A percentile compares a stretch with the other conserved stretches of the same genome.
These are phyloP conservation scores for Chanos chanos DNA, from an alignment of 2,797 vertebrate species.

Conservation along the genomic window DNA sequence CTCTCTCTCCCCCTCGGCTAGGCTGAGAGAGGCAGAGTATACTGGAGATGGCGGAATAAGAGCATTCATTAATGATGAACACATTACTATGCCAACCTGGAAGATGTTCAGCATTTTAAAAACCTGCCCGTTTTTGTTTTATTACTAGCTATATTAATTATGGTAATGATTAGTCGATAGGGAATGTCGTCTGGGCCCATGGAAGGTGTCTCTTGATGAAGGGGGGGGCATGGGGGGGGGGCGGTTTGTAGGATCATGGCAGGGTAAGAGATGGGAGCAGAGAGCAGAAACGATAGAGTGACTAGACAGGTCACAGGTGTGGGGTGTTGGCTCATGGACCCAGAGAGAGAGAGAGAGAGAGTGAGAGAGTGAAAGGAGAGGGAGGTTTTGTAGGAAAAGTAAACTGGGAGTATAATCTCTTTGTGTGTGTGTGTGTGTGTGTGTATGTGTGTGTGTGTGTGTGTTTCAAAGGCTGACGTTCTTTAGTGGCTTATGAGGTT, in stretches of 20 bases:
- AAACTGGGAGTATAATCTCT: no score
- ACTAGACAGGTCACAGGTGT: slow-evolving; percentile 54
- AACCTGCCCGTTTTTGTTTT: slow-evolving; percentile 39
- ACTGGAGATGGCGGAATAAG: slow-evolving; percentile 45
- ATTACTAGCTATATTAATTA: slow-evolving; percentile 57
- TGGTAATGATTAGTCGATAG: slow-evolving; percentile 60
- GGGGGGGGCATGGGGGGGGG: slow-evolving; percentile 32
- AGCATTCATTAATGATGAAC: slow-evolving; percentile 59
- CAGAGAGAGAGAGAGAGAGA: background rate
- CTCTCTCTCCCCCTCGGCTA: slow-evolving; percentile 31
- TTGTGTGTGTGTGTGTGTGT: background rate
- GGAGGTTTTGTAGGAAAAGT: no score
- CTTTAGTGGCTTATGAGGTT: no score
- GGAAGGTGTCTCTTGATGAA: slow-evolving; percentile 18
- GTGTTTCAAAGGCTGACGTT: slow-evolving; percentile 2
- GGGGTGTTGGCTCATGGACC: slow-evolving; percentile 21
- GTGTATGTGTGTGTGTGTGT: slow-evolving; percentile 25
- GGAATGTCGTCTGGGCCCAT: slow-evolving; percentile 52
- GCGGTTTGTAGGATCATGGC: background rate
- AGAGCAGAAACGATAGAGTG: slow-evolving; percentile 20
- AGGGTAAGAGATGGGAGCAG: background rate
- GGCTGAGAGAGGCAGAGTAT: slow-evolving; percentile 35
- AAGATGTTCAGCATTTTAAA: slow-evolving; percentile 52
- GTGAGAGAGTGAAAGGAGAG: no score
- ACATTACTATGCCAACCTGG: slow-evolving; percentile 50